Conservation (phyloP, 2,888 invertebrate genomes). For the Polydrusus pterygomalis region DNA sequence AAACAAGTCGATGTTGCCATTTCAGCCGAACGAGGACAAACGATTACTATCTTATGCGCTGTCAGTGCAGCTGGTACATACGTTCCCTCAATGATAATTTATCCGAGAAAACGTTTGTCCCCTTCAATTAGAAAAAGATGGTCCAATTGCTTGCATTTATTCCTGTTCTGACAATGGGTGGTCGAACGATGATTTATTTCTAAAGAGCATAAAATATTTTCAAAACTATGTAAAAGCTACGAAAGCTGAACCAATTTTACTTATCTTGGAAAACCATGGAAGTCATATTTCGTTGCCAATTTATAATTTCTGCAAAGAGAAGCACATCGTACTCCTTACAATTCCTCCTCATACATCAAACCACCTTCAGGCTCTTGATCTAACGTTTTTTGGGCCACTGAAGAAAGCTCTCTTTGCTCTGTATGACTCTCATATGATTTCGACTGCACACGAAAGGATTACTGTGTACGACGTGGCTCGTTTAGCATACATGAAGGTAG, state of each 20-base stretch:
- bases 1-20: slow-evolving; percentile 35
- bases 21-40: slow-evolving; percentile 45
- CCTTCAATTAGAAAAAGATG: slow-evolving; percentile 38
- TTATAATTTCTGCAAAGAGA: slow-evolving; percentile 43
- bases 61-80: slow-evolving; percentile 37
- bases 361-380: slow-evolving; percentile 25
- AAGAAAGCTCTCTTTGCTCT: slow-evolving; percentile 42
- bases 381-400: slow-evolving; percentile 38
- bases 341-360: slow-evolving; percentile 48
- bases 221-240: slow-evolving; percentile 46
- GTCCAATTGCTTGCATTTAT: slow-evolving; percentile 37
- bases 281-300: slow-evolving; percentile 44
- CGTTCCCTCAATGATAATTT: slow-evolving; percentile 33
- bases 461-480: slow-evolving; percentile 51
- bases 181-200: slow-evolving; percentile 41
- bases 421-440: slow-evolving; percentile 48
- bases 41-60: slow-evolving; percentile 44
- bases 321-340: slow-evolving; percentile 42
- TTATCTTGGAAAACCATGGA: slow-evolving; percentile 43
- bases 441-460: slow-evolving; percentile 50
- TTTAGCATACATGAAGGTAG: slow-evolving; percentile 45
- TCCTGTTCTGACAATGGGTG: slow-evolving; percentile 42
- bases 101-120: slow-evolving; percentile 39
- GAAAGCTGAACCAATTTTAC: slow-evolving; percentile 34
- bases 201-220: slow-evolving; percentile 45